Evolutionary conservation across 2,113 vertebrate species (phyloP), one percentile per base, ranked within the genome.

Genomic region (Upupa epops): DNA sequence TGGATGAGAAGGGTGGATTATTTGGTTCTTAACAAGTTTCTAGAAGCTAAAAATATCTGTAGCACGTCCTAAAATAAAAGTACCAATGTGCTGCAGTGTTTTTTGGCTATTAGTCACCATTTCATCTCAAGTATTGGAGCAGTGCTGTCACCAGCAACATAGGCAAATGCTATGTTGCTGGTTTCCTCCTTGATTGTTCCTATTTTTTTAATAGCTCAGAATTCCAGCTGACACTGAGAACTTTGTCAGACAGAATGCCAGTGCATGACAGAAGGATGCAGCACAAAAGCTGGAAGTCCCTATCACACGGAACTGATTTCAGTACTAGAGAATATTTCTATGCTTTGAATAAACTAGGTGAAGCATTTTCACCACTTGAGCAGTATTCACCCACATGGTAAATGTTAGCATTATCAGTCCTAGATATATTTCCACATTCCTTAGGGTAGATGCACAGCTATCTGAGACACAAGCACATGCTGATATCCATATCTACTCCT

Each of bases 361-460:
- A 78, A 78, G 17, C 20, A 26, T 66, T 84, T 84, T 71, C 29
- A 28, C 42, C 58, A 29, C 18, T 13, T 59, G 28, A 68, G 12
- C 24, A 18, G 5, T 5, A 3, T 70, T 37, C 48, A 29, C 48
- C 24, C 0, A 3, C 42, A 61, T 28, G 0, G 0, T n/a, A 21
- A 28, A 52, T 28, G 20, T 52, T 87, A 69, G 42, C 21, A 13
- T 55, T 69, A 56, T n/a, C n/a, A 37, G 26, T 32, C 10, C 12
- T 26, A 64, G 55, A 19, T 21, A 46, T 46, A 32, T 63, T 54
- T 54, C 75, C 8, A 5, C 6, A 2, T 52, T 78, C 56, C 58
- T 79, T 17, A 25, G 26, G 31, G 28, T 28, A 17, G 17, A 49
- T 49, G 58, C 36, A 45, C 5, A 68, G 63, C 8, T 32, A 70